A percentile compares a stretch with the other conserved stretches of the same genome.
Conservation (phyloP, 2,888 invertebrate genomes). For the Aplocera efformata region DNA sequence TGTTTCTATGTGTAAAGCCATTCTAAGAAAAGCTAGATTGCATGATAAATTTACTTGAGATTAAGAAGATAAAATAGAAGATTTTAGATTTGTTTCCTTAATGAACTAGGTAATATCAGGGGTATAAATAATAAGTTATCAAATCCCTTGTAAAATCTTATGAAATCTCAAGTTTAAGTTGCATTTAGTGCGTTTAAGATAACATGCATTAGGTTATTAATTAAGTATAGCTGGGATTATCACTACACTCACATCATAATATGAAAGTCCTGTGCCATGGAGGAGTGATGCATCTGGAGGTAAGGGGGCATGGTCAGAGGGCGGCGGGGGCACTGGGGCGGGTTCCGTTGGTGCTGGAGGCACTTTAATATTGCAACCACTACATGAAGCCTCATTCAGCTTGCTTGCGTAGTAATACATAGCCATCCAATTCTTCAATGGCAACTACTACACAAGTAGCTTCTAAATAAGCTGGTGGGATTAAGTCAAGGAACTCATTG, state of each 20-base stretch:
- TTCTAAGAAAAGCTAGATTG: no score
- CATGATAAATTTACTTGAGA: no score
- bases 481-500: conserved; percentile 49
- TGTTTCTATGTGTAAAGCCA: no score
- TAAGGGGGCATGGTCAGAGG: conserved; percentile 57
- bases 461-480: conserved; percentile 40
- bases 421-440: conserved; percentile 76
- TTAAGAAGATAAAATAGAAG: no score
- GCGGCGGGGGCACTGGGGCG: conserved; percentile 55
- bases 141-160: no score
- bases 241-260: conserved; percentile 71
- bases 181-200: no score
- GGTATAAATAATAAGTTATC: no score
- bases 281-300: conserved; percentile 57
- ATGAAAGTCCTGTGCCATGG: conserved; percentile 66
- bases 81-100: no score
- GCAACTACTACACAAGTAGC: conserved; percentile 39
- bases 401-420: conserved; percentile 87
- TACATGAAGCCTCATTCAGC: conserved; percentile 83
- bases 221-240: no score
- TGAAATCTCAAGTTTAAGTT: no score
- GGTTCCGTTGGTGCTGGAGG: conserved; percentile 60
- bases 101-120: no score
- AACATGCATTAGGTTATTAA: no score
- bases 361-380: conserved; percentile 74